These are phyloP conservation scores for Meda fulgida DNA, from an alignment of 2,797 vertebrate species.

Conservation along the genomic window DNA sequence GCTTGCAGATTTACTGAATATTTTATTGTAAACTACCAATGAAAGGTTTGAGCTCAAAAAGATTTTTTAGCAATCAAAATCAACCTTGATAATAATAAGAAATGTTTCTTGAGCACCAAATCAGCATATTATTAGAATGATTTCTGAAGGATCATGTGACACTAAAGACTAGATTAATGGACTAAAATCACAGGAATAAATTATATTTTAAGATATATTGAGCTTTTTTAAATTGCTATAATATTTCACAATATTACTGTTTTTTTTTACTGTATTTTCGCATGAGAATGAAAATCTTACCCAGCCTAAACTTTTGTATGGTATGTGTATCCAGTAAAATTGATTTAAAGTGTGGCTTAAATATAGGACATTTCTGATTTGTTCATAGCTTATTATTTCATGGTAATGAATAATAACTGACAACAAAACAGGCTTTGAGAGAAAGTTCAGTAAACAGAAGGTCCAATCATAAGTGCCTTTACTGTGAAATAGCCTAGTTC, in stretches of 20 bases:
- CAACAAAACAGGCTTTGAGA: conserved; percentile 29
- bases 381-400: conserved; percentile 4
- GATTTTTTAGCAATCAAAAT: neutral
- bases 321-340: neutral
- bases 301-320: neutral
- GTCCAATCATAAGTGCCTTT: neutral
- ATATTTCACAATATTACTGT: neutral
- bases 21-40: neutral
- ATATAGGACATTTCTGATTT: conserved; percentile 39
- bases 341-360: neutral
- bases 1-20: neutral
- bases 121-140: neutral
- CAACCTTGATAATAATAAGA: neutral
- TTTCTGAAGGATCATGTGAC: neutral
- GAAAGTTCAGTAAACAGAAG: neutral
- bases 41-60: neutral
- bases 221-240: neutral
- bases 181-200: neutral
- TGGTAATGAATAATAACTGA: neutral
- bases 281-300: neutral
- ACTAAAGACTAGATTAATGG: neutral
- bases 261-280: neutral
- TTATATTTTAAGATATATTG: neutral
- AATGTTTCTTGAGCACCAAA: neutral
- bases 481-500: neutral